A percentile compares a stretch with the other conserved stretches of the same genome.
Evolutionary conservation across 2,797 vertebrate species (phyloP).

Genomic region (Serranus cabrilla): DNA sequence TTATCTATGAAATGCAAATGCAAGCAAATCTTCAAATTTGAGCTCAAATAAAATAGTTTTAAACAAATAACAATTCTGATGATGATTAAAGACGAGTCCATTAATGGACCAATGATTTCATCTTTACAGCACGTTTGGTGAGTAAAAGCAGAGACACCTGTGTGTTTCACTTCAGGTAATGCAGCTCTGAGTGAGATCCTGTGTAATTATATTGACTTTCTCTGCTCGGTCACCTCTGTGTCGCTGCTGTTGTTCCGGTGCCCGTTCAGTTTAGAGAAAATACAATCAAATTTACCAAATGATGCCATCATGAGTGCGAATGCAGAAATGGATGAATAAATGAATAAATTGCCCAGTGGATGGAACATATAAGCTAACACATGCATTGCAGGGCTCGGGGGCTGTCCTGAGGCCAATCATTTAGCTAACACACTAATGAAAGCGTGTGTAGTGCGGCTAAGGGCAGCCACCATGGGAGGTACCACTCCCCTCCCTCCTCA

Average conservation of each 20-base stretch:
- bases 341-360: slow-evolving; percentile 80
- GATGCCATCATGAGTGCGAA: slow-evolving; percentile 66
- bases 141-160: slow-evolving; percentile 9
- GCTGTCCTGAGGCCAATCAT: slow-evolving; percentile 88
- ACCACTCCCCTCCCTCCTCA: slow-evolving; percentile 76
- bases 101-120: background rate
- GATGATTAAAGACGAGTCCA: background rate
- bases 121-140: background rate
- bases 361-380: slow-evolving; percentile 77
- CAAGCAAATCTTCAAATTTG: background rate
- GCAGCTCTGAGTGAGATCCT: slow-evolving; percentile 15
- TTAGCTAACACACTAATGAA: slow-evolving; percentile 88
- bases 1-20: background rate
- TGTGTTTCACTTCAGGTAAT: slow-evolving; percentile 11
- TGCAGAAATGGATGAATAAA: slow-evolving; percentile 76
- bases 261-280: slow-evolving; percentile 58
- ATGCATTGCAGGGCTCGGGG: slow-evolving; percentile 80
- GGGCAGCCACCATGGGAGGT: slow-evolving; percentile 85
- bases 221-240: slow-evolving; percentile 32
- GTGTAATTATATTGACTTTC: slow-evolving; percentile 34
- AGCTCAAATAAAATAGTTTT: background rate
- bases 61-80: background rate
- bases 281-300: slow-evolving; percentile 70
- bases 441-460: slow-evolving; percentile 83
- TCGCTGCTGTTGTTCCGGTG: slow-evolving; percentile 22